Conservation (phyloP, 2,113 vertebrate genomes). For the Sinocyclocheilus anshuiensis region DNA sequence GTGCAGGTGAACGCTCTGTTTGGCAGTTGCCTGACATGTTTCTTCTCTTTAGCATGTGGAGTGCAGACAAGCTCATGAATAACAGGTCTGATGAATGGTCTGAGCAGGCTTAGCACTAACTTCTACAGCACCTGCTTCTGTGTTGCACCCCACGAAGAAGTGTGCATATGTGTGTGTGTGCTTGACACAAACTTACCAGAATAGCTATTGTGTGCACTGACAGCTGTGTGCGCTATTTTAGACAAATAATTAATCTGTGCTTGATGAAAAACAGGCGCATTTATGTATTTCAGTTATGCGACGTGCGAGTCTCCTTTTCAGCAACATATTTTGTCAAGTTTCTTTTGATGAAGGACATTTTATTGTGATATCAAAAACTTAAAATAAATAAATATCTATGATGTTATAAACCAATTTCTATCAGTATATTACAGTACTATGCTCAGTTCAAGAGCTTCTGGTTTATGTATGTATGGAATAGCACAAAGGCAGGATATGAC, state of each 20-base stretch:
- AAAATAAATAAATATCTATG: not conserved
- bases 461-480: not conserved
- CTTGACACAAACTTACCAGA: conserved; percentile 19
- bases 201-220: conserved; percentile 4
- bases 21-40: conserved; percentile 40
- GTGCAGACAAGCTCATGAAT: conserved; percentile 45
- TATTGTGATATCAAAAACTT: conserved; percentile 1
- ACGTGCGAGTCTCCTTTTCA: not conserved
- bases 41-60: conserved; percentile 37
- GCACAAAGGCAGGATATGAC: not conserved
- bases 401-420: not conserved
- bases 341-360: not conserved
- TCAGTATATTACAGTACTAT: not conserved
- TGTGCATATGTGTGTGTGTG: conserved; percentile 21
- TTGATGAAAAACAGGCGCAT: not conserved
- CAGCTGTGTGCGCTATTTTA: conserved; percentile 21
- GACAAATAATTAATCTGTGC: conserved; percentile 13
- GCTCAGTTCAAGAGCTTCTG: not conserved
- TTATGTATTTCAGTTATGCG: conserved; percentile 9
- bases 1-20: conserved; percentile 29
- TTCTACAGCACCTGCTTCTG: conserved; percentile 35
- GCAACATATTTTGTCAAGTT: not conserved
- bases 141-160: not conserved
- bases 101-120: conserved; percentile 16
- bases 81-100: conserved; percentile 44